A percentile compares a stretch with the other conserved stretches of the same genome.
Conservation (phyloP, 2,888 invertebrate genomes). For the Cecidostiba fungosa region DNA sequence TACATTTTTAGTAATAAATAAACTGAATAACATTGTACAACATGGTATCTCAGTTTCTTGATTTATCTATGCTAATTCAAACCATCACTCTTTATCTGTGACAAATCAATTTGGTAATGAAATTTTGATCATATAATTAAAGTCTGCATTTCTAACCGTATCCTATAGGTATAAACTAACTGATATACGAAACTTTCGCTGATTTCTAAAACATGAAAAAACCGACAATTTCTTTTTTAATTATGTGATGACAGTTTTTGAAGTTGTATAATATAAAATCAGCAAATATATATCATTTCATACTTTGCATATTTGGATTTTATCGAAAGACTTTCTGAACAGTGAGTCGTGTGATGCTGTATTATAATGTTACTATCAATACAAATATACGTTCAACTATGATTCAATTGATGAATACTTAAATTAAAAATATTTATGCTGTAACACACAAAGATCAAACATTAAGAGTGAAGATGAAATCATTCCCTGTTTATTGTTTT, state of each 20-base stretch:
- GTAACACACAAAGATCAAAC: no score
- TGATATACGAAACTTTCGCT: conserved; percentile 1
- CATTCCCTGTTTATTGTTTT: no score
- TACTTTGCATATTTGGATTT: neutral
- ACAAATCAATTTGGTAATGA: neutral
- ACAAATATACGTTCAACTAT: no score
- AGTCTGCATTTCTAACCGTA: neutral
- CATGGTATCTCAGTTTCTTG: neutral
- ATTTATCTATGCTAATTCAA: neutral
- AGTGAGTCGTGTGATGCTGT: neutral
- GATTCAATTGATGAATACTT: no score
- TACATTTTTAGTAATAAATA: no score
- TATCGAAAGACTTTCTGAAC: neutral
- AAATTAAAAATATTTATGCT: no score
- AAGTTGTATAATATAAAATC: neutral
- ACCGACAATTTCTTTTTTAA: neutral
- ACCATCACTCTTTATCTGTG: neutral
- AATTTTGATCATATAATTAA: neutral
- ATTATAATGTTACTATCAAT: neutral
- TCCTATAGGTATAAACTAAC: neutral
- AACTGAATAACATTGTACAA: neutral
- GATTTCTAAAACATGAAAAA: conserved; percentile 1
- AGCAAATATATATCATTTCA: neutral
- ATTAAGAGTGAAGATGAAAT: no score
- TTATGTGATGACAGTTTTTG: neutral